phyloP scores from a whole-genome alignment of 2,797 vertebrate genomes.

The Molossus molossus region DNA sequence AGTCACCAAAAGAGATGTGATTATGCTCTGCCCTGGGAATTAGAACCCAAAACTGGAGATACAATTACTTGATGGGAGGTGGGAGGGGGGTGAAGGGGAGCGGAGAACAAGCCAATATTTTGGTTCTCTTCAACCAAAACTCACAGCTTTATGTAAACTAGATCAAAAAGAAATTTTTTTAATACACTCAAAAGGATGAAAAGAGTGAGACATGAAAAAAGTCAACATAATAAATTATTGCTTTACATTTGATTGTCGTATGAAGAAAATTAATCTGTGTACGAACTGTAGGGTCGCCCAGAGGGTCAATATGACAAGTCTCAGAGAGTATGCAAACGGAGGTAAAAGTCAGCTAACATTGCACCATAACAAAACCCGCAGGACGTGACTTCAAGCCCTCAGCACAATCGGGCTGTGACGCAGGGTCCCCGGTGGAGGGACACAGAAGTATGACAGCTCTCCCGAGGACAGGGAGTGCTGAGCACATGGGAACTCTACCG shows the following conservation, averaged over 20 bases:
- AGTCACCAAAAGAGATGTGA: background rate
- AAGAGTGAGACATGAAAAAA: constrained; percentile 50
- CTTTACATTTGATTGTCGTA: background rate
- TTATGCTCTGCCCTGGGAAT: background rate
- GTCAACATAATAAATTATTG: background rate
- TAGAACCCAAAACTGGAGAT: background rate
- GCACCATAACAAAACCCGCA: background rate
- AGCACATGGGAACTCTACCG: background rate
- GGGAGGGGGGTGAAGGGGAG: background rate
- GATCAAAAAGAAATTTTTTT: background rate
- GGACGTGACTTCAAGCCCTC: background rate
- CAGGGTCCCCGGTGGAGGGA: background rate
- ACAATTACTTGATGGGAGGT: background rate
- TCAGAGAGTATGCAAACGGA: background rate
- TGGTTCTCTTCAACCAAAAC: constrained; percentile 5
- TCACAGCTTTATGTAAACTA: background rate
- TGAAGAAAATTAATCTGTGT: background rate
- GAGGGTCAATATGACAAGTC: background rate
- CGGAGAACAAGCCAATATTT: background rate
- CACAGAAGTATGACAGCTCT: background rate
- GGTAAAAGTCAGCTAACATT: constrained; percentile 38
- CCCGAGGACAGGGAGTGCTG: fast-evolving
- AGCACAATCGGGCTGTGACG: background rate
- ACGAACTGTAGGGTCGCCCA: background rate
- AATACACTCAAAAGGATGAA: background rate